Evolutionary conservation across 2,888 invertebrate species (phyloP).

Genomic region (Drosophila formosana): DNA sequence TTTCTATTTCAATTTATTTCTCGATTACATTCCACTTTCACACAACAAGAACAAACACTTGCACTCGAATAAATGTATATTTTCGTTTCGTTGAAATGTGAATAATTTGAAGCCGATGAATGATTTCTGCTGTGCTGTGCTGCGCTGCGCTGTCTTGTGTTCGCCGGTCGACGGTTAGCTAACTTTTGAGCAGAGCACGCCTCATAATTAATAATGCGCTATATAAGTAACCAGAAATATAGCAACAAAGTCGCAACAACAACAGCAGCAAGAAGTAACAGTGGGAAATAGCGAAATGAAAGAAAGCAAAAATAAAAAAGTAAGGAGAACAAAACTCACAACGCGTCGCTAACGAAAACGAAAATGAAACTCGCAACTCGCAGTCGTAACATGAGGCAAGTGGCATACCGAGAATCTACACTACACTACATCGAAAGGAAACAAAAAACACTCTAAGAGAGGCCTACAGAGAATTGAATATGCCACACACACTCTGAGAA

Average conservation of each 20-base stretch:
- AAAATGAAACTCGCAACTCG: conserved; percentile 66
- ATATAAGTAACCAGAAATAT: conserved; percentile 48
- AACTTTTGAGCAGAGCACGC: conserved; percentile 67
- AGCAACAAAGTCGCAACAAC: conserved; percentile 14
- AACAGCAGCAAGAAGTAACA: conserved; percentile 35
- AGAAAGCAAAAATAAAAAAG: conserved; percentile 16
- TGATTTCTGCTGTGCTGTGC: not conserved
- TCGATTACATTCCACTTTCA: conserved; percentile 6
- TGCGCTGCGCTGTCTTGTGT: conserved; percentile 26
- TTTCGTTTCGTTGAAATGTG: not conserved
- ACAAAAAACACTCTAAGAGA: conserved; percentile 18
- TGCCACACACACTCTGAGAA: not conserved
- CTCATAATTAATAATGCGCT: conserved; percentile 77
- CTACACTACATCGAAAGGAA: not conserved
- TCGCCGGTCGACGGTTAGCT: conserved; percentile 73
- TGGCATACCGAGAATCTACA: conserved; percentile 7
- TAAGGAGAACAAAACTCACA: conserved; percentile 35
- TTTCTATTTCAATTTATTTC: conserved; percentile 7
- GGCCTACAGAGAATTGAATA: conserved; percentile 44
- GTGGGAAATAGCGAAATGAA: conserved; percentile 4
- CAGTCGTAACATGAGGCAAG: conserved; percentile 22
- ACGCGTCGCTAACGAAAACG: conserved; percentile 56
- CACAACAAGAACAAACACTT: conserved; percentile 2
- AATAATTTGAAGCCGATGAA: not conserved
- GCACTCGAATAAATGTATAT: conserved; percentile 4